phyloP scores from a whole-genome alignment of 92 coral and sea anemone species.

The Heliopora coerulea region DNA sequence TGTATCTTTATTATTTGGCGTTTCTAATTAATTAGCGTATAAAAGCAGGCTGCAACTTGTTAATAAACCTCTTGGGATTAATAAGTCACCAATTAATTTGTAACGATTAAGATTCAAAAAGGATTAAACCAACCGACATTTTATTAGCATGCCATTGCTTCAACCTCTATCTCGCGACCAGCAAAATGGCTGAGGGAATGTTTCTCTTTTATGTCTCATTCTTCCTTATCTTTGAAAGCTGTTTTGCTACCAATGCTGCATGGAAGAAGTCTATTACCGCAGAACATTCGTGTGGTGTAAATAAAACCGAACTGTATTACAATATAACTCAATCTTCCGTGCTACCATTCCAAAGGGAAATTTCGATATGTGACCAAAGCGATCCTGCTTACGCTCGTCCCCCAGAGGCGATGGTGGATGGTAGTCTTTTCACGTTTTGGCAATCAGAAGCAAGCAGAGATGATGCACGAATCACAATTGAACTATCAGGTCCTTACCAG shows the following conservation, averaged over 20 bases:
- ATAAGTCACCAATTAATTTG: background rate
- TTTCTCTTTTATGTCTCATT: constrained; percentile 37
- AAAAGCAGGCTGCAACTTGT: too few relatives aligned
- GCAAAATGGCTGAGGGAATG: constrained; percentile 33
- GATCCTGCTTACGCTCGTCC: constrained; percentile 59
- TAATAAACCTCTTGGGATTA: too few relatives aligned
- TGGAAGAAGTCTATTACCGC: constrained; percentile 57
- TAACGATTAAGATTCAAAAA: constrained; percentile 1
- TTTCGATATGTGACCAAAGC: constrained; percentile 60
- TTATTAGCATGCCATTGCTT: background rate
- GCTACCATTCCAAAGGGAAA: constrained; percentile 29
- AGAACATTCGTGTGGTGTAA: constrained; percentile 71
- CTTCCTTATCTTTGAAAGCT: constrained; percentile 3
- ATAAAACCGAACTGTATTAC: constrained; percentile 55
- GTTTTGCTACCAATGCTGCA: constrained; percentile 72
- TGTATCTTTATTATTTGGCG: too few relatives aligned
- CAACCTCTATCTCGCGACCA: too few relatives aligned
- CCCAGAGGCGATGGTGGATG: constrained; percentile 82
- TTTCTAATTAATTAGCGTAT: too few relatives aligned
- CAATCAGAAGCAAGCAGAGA: constrained; percentile 68
- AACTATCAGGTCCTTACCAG: constrained; percentile 64
- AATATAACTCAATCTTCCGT: constrained; percentile 42
- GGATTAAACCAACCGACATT: constrained; percentile 3
- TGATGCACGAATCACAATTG: constrained; percentile 72
- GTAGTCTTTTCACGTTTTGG: constrained; percentile 64